These are phyloP conservation scores for Reinhardtius hippoglossoides DNA, from an alignment of 2,113 vertebrate genomes.

Conservation along the genomic window DNA sequence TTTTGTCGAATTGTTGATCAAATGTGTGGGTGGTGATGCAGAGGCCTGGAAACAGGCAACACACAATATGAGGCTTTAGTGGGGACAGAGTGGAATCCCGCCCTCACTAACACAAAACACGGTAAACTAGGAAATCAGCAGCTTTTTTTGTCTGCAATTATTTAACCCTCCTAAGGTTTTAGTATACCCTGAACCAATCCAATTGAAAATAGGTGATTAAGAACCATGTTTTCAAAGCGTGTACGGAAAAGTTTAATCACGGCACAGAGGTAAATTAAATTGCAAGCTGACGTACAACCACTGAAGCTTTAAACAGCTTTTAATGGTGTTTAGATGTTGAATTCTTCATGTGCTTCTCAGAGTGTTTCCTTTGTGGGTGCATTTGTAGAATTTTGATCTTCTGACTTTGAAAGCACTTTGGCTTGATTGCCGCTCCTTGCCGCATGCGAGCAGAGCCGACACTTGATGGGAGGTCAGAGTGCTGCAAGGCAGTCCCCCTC, in stretches of 20 bases:
- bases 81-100: neutral
- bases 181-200: neutral
- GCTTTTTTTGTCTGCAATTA: neutral
- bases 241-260: constrained; percentile 48
- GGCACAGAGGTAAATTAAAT: constrained; percentile 20
- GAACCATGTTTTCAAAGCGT: constrained; percentile 5
- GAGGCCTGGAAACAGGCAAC: neutral
- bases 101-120: neutral
- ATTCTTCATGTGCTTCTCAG: constrained; percentile 33
- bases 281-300: neutral
- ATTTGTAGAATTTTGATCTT: constrained; percentile 37
- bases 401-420: constrained; percentile 41
- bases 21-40: neutral
- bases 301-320: constrained; percentile 35
- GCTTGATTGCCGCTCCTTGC: constrained; percentile 30
- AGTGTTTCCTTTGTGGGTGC: neutral
- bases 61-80: neutral
- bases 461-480: constrained; percentile 40
- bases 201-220: neutral
- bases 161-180: neutral
- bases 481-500: constrained; percentile 16
- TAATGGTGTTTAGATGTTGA: constrained; percentile 30
- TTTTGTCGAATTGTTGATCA: neutral
- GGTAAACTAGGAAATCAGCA: neutral
- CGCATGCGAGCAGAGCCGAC: constrained; percentile 6